Evolutionary conservation across 2,888 invertebrate genomes (phyloP), one percentile per base, ranked within the genome.

Genomic region (Hofmannophila pseudospretella): DNA sequence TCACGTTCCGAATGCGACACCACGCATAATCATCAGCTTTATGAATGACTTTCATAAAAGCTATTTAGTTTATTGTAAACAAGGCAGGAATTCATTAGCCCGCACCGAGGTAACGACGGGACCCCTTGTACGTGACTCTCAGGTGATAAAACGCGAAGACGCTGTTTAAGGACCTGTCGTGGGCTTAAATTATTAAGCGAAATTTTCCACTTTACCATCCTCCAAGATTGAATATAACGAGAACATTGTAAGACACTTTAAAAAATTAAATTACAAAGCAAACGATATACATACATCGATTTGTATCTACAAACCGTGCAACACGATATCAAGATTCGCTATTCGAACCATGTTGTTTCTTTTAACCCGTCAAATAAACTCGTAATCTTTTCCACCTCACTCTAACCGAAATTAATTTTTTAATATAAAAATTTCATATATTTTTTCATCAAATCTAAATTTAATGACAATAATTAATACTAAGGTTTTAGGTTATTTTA

Each of bases 401-500:
- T 69, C 67, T 76, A 79, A 85, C 81, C 78, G 71, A 79, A 82
- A 81, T 78, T 78, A 76, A n/a, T n/a, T n/a, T n/a, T n/a, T n/a
- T n/a, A n/a, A n/a, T n/a, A n/a, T n/a, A n/a, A n/a, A n/a, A n/a
- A n/a, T n/a, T n/a, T n/a, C n/a, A n/a, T n/a, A n/a, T n/a, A n/a
- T n/a, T n/a, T n/a, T n/a, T n/a, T n/a, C n/a, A n/a, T n/a, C n/a
- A n/a, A n/a, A n/a, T n/a, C n/a, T n/a, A n/a, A n/a, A n/a, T n/a
- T n/a, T n/a, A n/a, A n/a, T n/a, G n/a, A n/a, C n/a, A n/a, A n/a
- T n/a, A n/a, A n/a, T n/a, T n/a, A n/a, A n/a, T n/a, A n/a, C n/a
- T n/a, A n/a, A n/a, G n/a, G n/a, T n/a, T n/a, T n/a, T n/a, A n/a
- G n/a, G n/a, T n/a, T n/a, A n/a, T n/a, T n/a, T n/a, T n/a, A n/a